These are phyloP conservation scores for Siniperca chuatsi DNA, from an alignment of 2,113 vertebrate genomes.

Conservation along the genomic window DNA sequence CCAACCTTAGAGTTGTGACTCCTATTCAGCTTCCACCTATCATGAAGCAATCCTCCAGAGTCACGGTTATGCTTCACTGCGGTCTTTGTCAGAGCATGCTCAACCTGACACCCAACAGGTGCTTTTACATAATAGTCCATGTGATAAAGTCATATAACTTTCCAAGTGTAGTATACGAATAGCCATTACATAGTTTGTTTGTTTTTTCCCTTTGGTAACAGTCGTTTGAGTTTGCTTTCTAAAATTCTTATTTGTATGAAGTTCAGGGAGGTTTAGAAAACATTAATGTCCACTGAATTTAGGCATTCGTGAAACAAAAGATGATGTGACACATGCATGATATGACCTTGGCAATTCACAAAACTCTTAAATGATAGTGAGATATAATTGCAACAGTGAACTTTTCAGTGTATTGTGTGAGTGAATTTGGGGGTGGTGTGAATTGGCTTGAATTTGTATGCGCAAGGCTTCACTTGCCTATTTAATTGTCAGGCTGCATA, in stretches of 20 bases:
- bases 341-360: neutral
- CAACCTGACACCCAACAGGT: conserved; percentile 15
- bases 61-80: neutral
- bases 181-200: neutral
- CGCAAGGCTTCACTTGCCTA: neutral
- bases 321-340: too few species aligned
- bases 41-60: conserved; percentile 23
- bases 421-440: neutral
- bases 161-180: too few species aligned
- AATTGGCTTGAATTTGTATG: conserved; percentile 3
- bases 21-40: neutral
- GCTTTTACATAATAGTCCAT: neutral
- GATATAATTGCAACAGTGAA: neutral
- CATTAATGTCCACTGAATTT: neutral
- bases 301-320: neutral
- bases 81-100: neutral
- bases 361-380: fast-evolving
- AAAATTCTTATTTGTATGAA: neutral
- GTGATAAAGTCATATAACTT: neutral
- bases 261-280: neutral
- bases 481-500: conserved; percentile 18
- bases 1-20: neutral
- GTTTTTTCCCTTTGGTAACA: neutral
- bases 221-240: too few species aligned
- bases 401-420: neutral